Base-by-base conservation (phyloP, 2,113 vertebrate species). In the Callocephalon fimbriatum region DNA sequence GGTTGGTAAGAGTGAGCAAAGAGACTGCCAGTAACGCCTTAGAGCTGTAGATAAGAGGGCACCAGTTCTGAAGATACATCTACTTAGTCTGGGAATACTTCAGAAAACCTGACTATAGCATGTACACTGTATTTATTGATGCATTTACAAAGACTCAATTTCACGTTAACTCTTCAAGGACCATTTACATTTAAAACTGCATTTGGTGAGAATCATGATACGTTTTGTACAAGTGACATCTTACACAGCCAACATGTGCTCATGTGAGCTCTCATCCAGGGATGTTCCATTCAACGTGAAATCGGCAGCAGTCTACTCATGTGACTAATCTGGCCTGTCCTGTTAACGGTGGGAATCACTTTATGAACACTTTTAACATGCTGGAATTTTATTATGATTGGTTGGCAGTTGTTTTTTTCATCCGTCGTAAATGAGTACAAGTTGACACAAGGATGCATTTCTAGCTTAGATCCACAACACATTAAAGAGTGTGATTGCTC, bases 391-490 rank as follows among this genome's bases (percentile, higher is more conserved):
- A 95, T 90, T 98, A 54, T 19, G 77, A 88, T 91, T 91, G 95
- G 83, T 85, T 94, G 93, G 78, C 14, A 2, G 96, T 96, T 95
- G 96, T 29, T 93, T 96, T 90, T 53, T 35, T 12, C 89, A 71
- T 97, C 88, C 7, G 6, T 86, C 8, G 15, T 82, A 87, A 97
- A 96, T 48, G 94, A 96, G 91, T 94, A 97, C 87, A 93, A 70
- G 95, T 90, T 96, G 96, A 93, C 95, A 87, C 95, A 97, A 96
- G 89, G 95, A 84, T 62, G 97, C 91, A 93, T 68, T 89, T 97
- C 94, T 97, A 97, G 86, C 88, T 97, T 97, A 97, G 95, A 96
- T 94, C 95, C 97, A 95, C 86, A 97, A 94, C 92, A 97, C 91
- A 42, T 80, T 95, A 93, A 96, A 97, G 85, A 88, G 86, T 85